Percentiles rank a stretch among this genome's conserved stretches.
Evolutionary conservation across 1,140 invertebrate genomes (phyloP).

Genomic region (Dryas iulia): DNA sequence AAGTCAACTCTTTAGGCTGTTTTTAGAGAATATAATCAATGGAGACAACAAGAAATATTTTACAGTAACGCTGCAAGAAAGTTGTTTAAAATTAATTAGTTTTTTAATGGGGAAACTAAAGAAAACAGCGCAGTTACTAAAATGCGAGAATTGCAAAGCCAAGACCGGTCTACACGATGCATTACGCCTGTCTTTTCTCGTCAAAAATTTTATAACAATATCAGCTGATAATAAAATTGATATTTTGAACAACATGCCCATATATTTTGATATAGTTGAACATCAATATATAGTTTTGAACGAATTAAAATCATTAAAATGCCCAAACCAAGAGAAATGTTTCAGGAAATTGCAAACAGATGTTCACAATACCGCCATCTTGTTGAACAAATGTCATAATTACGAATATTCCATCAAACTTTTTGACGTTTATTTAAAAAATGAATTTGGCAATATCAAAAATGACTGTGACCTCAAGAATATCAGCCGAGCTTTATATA

Average conservation of each 20-base stretch:
- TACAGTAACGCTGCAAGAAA: constrained; percentile 24
- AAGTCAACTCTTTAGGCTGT: constrained; percentile 52
- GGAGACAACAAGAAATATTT: background rate
- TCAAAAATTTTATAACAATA: constrained; percentile 46
- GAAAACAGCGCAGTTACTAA: constrained; percentile 47
- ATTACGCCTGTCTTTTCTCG: constrained; percentile 51
- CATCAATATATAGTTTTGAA: constrained; percentile 52
- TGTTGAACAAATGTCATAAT: constrained; percentile 46
- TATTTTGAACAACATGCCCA: constrained; percentile 32
- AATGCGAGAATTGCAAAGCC: constrained; percentile 61
- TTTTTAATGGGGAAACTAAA: constrained; percentile 45
- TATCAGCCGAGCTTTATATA: constrained; percentile 62
- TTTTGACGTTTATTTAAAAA: constrained; percentile 58
- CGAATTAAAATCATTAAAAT: constrained; percentile 40
- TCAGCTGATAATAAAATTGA: constrained; percentile 32
- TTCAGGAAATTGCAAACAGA: constrained; percentile 59
- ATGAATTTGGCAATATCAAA: constrained; percentile 47
- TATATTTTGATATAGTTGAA: constrained; percentile 39
- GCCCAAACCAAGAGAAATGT: constrained; percentile 52
- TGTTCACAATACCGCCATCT: constrained; percentile 59
- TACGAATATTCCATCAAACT: constrained; percentile 58
- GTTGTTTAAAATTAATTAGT: constrained; percentile 49
- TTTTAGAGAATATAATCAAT: constrained; percentile 43
- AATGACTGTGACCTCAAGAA: constrained; percentile 45
- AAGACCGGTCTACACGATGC: constrained; percentile 58